Base-by-base conservation (phyloP, 2,113 vertebrate genomes). In the Oreamnos americanus region DNA sequence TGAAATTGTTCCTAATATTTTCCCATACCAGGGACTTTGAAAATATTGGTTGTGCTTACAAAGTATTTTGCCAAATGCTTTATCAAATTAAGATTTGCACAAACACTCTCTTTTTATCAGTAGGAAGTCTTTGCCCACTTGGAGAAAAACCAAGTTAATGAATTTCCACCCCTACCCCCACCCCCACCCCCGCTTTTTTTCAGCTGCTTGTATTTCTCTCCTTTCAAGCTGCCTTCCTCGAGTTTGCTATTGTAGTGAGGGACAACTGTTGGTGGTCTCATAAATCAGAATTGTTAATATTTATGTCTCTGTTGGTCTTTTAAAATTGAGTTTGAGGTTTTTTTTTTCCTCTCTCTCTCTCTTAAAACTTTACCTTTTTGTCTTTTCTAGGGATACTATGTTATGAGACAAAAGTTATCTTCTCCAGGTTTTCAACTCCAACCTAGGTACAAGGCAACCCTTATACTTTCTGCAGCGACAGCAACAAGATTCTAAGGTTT, bases 141-240 rank as follows among this genome's bases (percentile, higher is more conserved):
- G 93, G 93, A 98, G 96, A 97, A 91, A 97, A 98, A 87, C 97
- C 0, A 62, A 96, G 93, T 90, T 96, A 60, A 84, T 96, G 49
- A 76, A 74, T 45, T n/a, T 87, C 36, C 51, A 60, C 39, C 2
- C 5, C n/a, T n/a, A 67, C 17, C 17, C 25, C 39, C 64, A 36
- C 15, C n/a, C 67, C 17, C n/a, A 71, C 4, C 9, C n/a, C n/a
- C 0, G 0, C n/a, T 71, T 43, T 76, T 62, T 79, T 60, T 14
- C n/a, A 71, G 23, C 45, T 17, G 21, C 33, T 43, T 8, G 7
- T 26, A 25, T 97, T 30, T 92, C 76, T 92, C 45, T 97, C 81
- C 82, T 78, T 95, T 93, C 64, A 81, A 94, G 43, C 5, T 0
- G 8, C 28, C 53, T n/a, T 33, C 95, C 94, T 71, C 1, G 51